Evolutionary conservation across 2,113 vertebrate species (phyloP), one percentile per base, ranked within the genome.

Genomic region (Diadophis punctatus): DNA sequence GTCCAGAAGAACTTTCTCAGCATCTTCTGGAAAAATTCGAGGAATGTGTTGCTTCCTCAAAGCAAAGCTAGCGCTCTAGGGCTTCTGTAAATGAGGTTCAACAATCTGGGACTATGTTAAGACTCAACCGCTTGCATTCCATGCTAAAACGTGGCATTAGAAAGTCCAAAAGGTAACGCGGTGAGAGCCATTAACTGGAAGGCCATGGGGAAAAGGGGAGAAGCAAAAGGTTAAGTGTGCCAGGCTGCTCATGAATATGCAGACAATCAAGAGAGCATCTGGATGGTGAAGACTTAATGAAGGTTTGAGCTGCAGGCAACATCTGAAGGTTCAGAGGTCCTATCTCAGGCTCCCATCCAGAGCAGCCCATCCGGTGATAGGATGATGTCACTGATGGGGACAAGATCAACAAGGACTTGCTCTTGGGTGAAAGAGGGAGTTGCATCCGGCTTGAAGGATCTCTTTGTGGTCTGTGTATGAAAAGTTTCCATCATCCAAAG

Each of bases 151-250:
- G 49, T 60, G n/a, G 89, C 91, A 86, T 97, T 89, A 93, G 91
- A 95, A 97, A 95, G 96, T 97, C 96, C 94, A 1, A 63, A 90
- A 96, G 90, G 91, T 93, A 88, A 91, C 84, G 86, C 63, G 94
- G 93, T 93, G 95, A 96, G 96, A 95, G 94, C 95, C 94, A 95
- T 95, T 95, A 96, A 93, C 90, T 87, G 92, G 95, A 93, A 94
- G 96, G 93, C 94, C 96, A 94, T 93, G 93, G 93, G 93, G 80
- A 94, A 93, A 88, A 43, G 55, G 93, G 90, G 58, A 93, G 49
- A 53, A 91, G 92, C 88, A 87, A 90, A 51, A 51, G 89, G 91
- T 84, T 94, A 95, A 96, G 93, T 93, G 85, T 34, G 91, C 95
- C 91, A 43, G 90, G 93, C 92, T 95, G 43, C 23, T 91, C 95